Percentiles rank a stretch among this genome's conserved stretches.
These are phyloP conservation scores for Chrysolina americana DNA, from an alignment of 2,888 invertebrate genomes.

Conservation along the genomic window DNA sequence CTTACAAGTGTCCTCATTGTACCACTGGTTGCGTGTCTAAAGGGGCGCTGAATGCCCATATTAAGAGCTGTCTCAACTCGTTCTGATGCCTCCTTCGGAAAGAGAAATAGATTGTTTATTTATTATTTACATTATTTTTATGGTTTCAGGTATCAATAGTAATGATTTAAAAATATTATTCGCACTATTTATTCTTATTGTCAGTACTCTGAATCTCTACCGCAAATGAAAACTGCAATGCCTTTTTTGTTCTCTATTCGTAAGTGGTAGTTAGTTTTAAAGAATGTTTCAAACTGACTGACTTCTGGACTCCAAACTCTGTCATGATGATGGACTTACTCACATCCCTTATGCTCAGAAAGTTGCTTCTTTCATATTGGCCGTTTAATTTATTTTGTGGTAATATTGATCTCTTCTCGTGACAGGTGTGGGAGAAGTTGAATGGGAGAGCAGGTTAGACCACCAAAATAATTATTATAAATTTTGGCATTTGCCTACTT, in stretches of 20 bases:
- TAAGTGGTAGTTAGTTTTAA: too few relatives aligned
- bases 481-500: too few relatives aligned
- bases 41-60: constrained; percentile 74
- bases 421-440: too few relatives aligned
- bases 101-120: background rate
- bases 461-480: background rate
- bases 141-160: background rate
- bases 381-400: too few relatives aligned
- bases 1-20: constrained; percentile 74
- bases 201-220: background rate
- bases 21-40: constrained; percentile 75
- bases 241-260: too few relatives aligned
- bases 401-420: too few relatives aligned
- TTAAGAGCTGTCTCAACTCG: constrained; percentile 68
- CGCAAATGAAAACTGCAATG: background rate
- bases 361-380: too few relatives aligned
- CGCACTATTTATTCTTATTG: background rate
- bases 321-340: too few relatives aligned
- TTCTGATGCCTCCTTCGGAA: constrained; percentile 8
- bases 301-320: too few relatives aligned
- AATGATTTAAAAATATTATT: background rate
- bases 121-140: constrained; percentile 11
- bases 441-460: too few relatives aligned
- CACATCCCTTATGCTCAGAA: too few relatives aligned
- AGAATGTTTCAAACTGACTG: too few relatives aligned